Evolutionary conservation across 2,113 vertebrate species (phyloP), one percentile per base, ranked within the genome.

Genomic region (Entomyzon cyanotis): DNA sequence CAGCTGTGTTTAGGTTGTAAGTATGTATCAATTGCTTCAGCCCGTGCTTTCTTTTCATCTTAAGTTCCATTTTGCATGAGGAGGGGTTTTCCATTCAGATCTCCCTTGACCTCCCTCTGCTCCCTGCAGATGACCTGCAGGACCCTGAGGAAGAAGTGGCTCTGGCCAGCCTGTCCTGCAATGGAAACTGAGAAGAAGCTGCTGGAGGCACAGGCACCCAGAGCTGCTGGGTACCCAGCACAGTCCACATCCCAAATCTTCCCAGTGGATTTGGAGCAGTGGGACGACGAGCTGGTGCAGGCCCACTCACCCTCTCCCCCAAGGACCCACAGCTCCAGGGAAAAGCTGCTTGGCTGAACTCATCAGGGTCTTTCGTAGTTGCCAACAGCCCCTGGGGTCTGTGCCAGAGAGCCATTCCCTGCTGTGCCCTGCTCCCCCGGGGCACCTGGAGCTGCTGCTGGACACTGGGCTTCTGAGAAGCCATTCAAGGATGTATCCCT

Each of bases 71-170:
- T 85, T 90, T 70, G 39, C 37, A 9, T 23, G 42, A 71, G 31
- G 67, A 87, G 37, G 24, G 4, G 31, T 70, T 88, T 90, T 33
- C n/a, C 19, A 3, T 35, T 58, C 44, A 35, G 12, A 24, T 65
- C 10, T 58, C 47, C 35, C 23, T 60, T 81, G 39, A 65, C 76
- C 33, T 52, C 74, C 53, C 76, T 84, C 47, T 95, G 46, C 28
- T 85, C 71, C 84, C 92, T 91, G 42, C 77, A 98, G 98, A 35
- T 64, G 24, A 60, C 49, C 33, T 42, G 19, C 95, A 83, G 82
- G 86, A 96, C 41, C 44, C 84, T 0, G 95, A 97, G 60, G 98
- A 98, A 69, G 97, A 95, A 60, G 62, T 98, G 80, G 96, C 97
- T 20, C 96, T 98, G 83, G 97, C 96, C 22, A 88, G 90, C 31